Evolutionary conservation across 2,888 invertebrate genomes (phyloP).

Genomic region (Lasioglossum leucozonium): DNA sequence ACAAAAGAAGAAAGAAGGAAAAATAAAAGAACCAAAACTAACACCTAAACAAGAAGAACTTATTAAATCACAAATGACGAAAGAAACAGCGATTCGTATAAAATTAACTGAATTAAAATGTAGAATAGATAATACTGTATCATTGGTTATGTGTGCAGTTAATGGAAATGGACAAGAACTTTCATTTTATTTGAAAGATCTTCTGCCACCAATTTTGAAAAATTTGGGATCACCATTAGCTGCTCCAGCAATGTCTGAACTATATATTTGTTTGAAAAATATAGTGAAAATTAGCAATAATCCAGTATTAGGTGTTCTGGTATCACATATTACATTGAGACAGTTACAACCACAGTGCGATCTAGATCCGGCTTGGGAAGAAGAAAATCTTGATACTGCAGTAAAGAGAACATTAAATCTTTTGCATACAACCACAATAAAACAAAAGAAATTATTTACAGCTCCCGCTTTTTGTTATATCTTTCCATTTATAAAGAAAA

Average conservation of each 20-base stretch:
- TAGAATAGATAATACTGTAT: slow-evolving; percentile 82
- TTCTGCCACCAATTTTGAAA: slow-evolving; percentile 87
- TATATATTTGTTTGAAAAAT: slow-evolving; percentile 87
- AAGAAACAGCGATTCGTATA: slow-evolving; percentile 92
- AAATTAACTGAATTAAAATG: slow-evolving; percentile 86
- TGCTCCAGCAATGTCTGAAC: slow-evolving; percentile 88
- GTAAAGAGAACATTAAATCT: slow-evolving; percentile 88
- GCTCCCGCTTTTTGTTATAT: slow-evolving; percentile 93
- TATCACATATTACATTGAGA: slow-evolving; percentile 91
- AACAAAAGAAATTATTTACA: slow-evolving; percentile 85
- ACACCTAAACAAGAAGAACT: slow-evolving; percentile 97
- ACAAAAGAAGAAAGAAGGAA: slow-evolving; percentile 92
- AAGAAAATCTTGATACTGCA: slow-evolving; percentile 88
- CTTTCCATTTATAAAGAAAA: slow-evolving; percentile 91
- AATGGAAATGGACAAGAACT: slow-evolving; percentile 86
- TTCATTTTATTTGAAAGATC: slow-evolving; percentile 86
- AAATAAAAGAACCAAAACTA: slow-evolving; percentile 89
- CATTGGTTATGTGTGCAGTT: slow-evolving; percentile 85
- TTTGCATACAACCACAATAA: slow-evolving; percentile 86
- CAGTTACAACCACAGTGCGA: slow-evolving; percentile 92
- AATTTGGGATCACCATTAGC: slow-evolving; percentile 92
- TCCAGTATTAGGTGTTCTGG: slow-evolving; percentile 86
- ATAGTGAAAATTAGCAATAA: slow-evolving; percentile 86
- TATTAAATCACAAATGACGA: slow-evolving; percentile 93
- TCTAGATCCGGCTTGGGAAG: slow-evolving; percentile 91